These are phyloP conservation scores for Syrista parreyssii DNA, from an alignment of 2,888 invertebrate genomes.

Conservation along the genomic window DNA sequence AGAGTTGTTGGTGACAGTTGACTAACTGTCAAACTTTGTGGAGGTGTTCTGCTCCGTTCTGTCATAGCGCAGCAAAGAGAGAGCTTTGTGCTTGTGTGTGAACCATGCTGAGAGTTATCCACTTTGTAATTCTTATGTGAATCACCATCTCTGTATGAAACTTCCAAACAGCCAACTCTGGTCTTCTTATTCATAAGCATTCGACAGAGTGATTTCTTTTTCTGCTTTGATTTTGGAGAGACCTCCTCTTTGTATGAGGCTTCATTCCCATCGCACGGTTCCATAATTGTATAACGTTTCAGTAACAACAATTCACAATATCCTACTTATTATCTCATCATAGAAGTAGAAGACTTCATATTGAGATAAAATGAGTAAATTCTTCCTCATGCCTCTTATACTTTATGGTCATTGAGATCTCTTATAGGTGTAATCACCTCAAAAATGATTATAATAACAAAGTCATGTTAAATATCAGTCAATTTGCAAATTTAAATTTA, in stretches of 20 bases:
- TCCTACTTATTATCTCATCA: neutral
- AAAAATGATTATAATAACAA: neutral
- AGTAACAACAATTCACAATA: neutral
- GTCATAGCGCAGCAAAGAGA: conserved; percentile 66
- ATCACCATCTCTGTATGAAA: conserved; percentile 49
- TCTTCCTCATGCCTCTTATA: neutral
- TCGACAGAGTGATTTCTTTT: conserved; percentile 63
- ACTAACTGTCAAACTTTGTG: conserved; percentile 58
- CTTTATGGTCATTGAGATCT: neutral
- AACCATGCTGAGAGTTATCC: conserved; percentile 57
- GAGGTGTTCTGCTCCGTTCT: conserved; percentile 63
- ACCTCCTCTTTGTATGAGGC: conserved; percentile 39
- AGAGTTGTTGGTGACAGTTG: conserved; percentile 53
- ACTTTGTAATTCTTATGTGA: conserved; percentile 49
- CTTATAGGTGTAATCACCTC: neutral
- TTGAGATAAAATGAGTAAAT: neutral
- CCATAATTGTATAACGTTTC: conserved; percentile 41
- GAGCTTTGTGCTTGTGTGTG: conserved; percentile 59
- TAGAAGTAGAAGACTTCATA: neutral
- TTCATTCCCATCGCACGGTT: conserved; percentile 45
- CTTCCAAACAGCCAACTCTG: conserved; percentile 61
- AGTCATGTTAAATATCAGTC: neutral
- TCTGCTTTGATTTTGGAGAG: conserved; percentile 59
- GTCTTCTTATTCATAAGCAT: conserved; percentile 64
- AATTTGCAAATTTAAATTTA: neutral